Conservation (phyloP, 2,888 invertebrate species). For the Amorpha juglandis region DNA sequence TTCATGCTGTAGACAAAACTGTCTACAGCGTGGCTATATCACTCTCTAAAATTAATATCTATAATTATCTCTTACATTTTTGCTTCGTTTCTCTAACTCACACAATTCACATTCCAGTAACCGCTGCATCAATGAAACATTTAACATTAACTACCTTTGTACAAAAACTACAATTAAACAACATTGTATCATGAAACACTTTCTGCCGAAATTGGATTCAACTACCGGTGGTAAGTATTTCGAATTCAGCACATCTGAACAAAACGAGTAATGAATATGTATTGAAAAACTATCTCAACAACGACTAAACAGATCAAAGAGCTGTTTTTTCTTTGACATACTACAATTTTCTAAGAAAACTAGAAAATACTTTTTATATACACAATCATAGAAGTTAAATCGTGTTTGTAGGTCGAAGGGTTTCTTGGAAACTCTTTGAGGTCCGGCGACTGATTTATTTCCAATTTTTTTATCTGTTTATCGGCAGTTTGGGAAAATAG, state of each 20-base stretch:
- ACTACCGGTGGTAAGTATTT: conserved; percentile 1
- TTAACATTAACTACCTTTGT: too few relatives aligned
- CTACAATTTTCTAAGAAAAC: background rate
- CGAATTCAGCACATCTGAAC: background rate
- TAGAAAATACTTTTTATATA: background rate
- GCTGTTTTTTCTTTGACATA: background rate
- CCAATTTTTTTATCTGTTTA: conserved; percentile 1
- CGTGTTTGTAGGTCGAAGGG: background rate
- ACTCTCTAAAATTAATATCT: too few relatives aligned
- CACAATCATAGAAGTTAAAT: background rate
- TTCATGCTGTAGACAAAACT: too few relatives aligned
- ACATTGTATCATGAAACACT: background rate
- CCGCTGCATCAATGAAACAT: too few relatives aligned
- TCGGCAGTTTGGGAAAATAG: background rate
- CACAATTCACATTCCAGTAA: too few relatives aligned
- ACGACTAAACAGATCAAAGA: background rate
- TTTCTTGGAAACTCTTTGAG: background rate
- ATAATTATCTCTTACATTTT: too few relatives aligned
- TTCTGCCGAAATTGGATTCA: conserved; percentile 5
- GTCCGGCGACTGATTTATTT: conserved; percentile 8
- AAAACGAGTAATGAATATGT: conserved; percentile 1
- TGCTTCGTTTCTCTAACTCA: too few relatives aligned
- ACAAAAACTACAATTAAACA: background rate
- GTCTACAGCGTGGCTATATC: too few relatives aligned
- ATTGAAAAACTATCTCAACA: background rate